Conservation (phyloP, 2,797 vertebrate genomes). For the Anguilla anguilla region DNA sequence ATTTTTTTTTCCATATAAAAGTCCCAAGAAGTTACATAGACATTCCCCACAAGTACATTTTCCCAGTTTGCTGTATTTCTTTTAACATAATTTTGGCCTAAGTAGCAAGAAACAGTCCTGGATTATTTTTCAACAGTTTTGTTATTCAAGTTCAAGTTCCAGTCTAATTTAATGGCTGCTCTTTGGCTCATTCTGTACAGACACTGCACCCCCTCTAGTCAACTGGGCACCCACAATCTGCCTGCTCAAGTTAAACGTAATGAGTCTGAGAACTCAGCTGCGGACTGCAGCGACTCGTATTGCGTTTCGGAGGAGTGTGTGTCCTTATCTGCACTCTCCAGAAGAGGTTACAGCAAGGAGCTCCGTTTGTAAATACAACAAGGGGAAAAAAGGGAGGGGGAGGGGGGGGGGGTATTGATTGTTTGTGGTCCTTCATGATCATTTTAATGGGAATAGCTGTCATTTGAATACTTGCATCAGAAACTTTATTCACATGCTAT, state of each 20-base stretch:
- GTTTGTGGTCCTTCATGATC: neutral
- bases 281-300: neutral
- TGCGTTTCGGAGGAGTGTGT: constrained; percentile 4
- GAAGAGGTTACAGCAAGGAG: neutral
- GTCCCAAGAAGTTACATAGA: neutral
- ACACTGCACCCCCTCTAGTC: neutral
- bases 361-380: neutral
- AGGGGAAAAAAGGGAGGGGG: no score
- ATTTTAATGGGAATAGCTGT: neutral
- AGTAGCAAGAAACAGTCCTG: neutral
- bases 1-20: neutral
- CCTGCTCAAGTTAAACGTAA: neutral
- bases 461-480: neutral
- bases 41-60: neutral
- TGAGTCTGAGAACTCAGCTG: neutral
- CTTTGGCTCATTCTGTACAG: neutral
- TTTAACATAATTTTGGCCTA: neutral
- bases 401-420: neutral
- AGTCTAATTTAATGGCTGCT: neutral
- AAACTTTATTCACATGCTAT: neutral
- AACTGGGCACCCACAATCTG: neutral
- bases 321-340: constrained; percentile 1
- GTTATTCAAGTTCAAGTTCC: neutral
- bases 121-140: neutral
- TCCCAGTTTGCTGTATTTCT: neutral